phyloP scores from a whole-genome alignment of 2,113 vertebrate species.

The Cryptoleucopteryx plumbea region DNA sequence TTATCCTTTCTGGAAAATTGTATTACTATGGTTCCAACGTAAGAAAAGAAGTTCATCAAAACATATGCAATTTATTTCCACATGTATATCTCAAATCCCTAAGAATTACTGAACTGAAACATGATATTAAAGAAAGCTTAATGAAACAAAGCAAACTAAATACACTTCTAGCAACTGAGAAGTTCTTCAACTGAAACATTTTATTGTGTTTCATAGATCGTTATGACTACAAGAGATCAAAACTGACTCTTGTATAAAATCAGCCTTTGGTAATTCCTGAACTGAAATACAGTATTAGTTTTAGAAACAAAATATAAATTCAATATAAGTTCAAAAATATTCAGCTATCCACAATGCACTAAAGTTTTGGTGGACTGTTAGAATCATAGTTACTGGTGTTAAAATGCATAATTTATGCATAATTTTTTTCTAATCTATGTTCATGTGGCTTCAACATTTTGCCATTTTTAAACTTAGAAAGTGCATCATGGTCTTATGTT shows the following conservation, averaged over 20 bases:
- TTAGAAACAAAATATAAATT: background rate
- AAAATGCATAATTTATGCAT: background rate
- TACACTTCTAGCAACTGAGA: background rate
- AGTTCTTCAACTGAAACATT: background rate
- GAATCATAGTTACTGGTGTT: background rate
- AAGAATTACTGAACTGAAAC: background rate
- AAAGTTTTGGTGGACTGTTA: background rate
- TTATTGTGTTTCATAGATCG: background rate
- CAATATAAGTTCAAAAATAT: background rate
- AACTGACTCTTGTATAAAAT: background rate
- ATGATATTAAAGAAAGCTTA: background rate
- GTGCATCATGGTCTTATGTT: accelerated
- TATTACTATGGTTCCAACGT: background rate
- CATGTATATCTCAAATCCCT: background rate
- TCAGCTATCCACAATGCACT: background rate
- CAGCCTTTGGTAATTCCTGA: background rate
- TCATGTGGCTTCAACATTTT: background rate
- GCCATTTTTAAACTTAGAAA: background rate
- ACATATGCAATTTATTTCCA: background rate
- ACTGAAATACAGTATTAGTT: background rate
- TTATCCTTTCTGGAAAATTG: background rate
- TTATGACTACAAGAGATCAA: background rate
- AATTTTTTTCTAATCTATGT: background rate
- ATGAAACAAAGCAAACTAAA: background rate
- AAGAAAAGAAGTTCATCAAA: background rate